Conservation (phyloP, 1,140 invertebrate genomes). For the Cyphomyrmex costatus region DNA sequence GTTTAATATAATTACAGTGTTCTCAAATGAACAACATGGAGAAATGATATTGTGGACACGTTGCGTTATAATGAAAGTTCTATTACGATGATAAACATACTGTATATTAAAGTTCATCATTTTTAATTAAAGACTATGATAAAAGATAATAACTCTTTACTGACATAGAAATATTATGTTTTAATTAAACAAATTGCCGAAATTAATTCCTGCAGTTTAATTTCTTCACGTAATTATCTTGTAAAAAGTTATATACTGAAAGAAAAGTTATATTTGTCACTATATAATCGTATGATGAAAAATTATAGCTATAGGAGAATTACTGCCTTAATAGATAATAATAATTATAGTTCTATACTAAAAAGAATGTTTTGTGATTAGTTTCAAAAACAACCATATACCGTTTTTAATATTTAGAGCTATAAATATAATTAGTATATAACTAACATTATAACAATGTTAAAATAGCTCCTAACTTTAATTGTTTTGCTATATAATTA, state of each 20-base stretch:
- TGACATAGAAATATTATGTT: background rate
- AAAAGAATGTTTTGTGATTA: too few species aligned
- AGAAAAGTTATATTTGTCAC: conserved; percentile 19
- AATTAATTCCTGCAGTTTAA: conserved; percentile 16
- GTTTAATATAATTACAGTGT: background rate
- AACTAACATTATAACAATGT: too few species aligned
- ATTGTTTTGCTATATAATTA: too few species aligned
- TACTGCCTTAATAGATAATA: too few species aligned
- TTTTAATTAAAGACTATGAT: conserved; percentile 23
- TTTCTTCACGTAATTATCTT: background rate
- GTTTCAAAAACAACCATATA: too few species aligned
- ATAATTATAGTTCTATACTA: too few species aligned
- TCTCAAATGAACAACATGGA: background rate
- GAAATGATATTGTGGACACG: background rate
- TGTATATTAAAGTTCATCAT: background rate
- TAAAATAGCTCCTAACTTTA: too few species aligned
- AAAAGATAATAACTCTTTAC: background rate
- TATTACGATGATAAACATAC: background rate
- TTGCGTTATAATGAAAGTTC: background rate
- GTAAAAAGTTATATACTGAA: background rate
- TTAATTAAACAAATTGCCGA: conserved; percentile 10
- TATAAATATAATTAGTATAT: too few species aligned
- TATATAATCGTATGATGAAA: too few species aligned
- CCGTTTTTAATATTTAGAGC: too few species aligned
- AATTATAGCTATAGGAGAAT: too few species aligned